Conservation (phyloP, 2,888 invertebrate genomes). For the Leptopterna dolabrata region DNA sequence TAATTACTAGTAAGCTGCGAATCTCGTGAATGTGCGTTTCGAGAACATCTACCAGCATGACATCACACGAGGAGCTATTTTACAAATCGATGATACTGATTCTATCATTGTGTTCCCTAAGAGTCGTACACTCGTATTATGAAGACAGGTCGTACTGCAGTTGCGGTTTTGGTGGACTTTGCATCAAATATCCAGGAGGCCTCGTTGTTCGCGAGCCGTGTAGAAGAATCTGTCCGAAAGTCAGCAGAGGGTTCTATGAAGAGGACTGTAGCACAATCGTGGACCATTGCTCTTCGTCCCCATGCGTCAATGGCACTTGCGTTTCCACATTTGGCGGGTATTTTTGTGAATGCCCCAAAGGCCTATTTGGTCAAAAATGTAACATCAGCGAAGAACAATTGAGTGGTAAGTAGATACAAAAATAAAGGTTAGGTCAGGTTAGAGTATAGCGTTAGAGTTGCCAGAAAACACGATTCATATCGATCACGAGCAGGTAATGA, state of each 20-base stretch:
- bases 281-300: not conserved
- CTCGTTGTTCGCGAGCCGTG: not conserved
- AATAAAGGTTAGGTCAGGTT: not conserved
- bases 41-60: too few species aligned
- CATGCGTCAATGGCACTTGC: not conserved
- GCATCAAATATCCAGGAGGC: not conserved
- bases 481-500: too few species aligned
- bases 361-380: not conserved
- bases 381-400: not conserved
- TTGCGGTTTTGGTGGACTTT: not conserved
- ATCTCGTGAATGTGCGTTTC: too few species aligned
- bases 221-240: not conserved
- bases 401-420: not conserved
- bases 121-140: too few species aligned
- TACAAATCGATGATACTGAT: too few species aligned
- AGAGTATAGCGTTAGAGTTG: too few species aligned
- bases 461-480: too few species aligned
- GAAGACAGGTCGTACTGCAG: not conserved
- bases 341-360: not conserved
- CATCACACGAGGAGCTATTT: too few species aligned
- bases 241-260: conserved; percentile 10
- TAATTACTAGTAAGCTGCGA: too few species aligned
- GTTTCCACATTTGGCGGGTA: not conserved
- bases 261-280: not conserved
- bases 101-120: too few species aligned